Evolutionary conservation across 1,140 invertebrate genomes (phyloP).

Genomic region (Zaprionus camerounensis): DNA sequence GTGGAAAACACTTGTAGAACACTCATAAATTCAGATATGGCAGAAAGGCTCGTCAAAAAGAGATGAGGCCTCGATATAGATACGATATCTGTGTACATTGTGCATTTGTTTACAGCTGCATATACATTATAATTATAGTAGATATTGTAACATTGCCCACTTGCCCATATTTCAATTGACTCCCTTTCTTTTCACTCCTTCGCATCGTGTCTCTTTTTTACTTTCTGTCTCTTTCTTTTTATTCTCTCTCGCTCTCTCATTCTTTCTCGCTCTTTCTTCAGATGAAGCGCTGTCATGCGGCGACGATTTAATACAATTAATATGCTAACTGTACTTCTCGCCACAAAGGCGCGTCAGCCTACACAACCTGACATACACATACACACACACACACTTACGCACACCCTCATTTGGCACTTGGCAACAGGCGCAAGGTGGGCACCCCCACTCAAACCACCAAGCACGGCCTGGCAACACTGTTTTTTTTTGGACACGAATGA

Average conservation of each 20-base stretch:
- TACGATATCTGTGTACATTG: background rate
- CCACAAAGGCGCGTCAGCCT: slow-evolving; percentile 51
- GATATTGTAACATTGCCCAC: slow-evolving; percentile 49
- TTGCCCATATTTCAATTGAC: slow-evolving; percentile 61
- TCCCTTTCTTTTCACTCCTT: slow-evolving; percentile 6
- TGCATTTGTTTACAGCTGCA: too few species aligned
- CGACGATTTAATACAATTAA: slow-evolving; percentile 80
- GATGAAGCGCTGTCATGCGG: slow-evolving; percentile 56
- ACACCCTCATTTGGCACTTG: slow-evolving; percentile 43
- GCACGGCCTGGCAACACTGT: slow-evolving; percentile 47
- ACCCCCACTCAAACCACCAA: slow-evolving; percentile 17
- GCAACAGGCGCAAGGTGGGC: slow-evolving; percentile 75
- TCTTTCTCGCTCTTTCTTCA: slow-evolving; percentile 8
- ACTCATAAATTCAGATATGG: slow-evolving; percentile 38
- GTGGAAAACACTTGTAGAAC: slow-evolving; percentile 47
- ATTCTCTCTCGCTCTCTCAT: slow-evolving; percentile 11
- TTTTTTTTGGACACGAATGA: slow-evolving; percentile 71
- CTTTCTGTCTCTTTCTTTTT: background rate
- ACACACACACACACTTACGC: slow-evolving; percentile 12
- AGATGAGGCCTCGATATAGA: slow-evolving; percentile 6
- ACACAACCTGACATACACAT: slow-evolving; percentile 40
- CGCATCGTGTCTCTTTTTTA: slow-evolving; percentile 20
- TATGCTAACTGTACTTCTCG: slow-evolving; percentile 81
- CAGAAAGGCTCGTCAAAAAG: slow-evolving; percentile 59
- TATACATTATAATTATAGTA: slow-evolving; percentile 1